Evolutionary conservation across 1,140 invertebrate species (phyloP), one percentile per base, ranked within the genome.

Genomic region (Drosophila cardini): DNA sequence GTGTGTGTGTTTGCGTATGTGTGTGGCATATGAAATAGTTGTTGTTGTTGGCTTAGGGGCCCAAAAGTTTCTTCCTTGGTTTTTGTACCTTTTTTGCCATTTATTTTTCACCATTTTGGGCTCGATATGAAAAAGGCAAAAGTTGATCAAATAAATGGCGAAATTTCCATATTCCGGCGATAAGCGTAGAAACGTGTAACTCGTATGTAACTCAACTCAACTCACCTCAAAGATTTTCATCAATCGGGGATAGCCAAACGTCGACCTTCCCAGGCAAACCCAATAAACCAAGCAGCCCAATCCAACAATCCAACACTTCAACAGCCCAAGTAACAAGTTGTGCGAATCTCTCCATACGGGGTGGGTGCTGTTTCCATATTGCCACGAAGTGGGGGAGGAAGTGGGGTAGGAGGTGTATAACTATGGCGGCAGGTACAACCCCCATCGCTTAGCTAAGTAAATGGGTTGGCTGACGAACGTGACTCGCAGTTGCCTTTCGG

Each of bases 401-500:
- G 30, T 34, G 9, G 1, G 18, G 56, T 0, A 8, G 40, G 9
- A 0, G 72, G 63, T 50, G 43, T 32, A 55, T 60, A 42, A 53
- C 50, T 43, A 71, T 78, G 68, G 73, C 62, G 73, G 84, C 84
- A 89, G 84, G 80, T 87, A 78, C 84, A 78, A 83, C 84, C 84
- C 84, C 62, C 80, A 72, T 89, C 80, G 85, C 80, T 89, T 90
- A 90, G 80, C 85, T 84, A 89, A 89, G 80, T 90, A 89, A 89
- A 89, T 89, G 84, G 84, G 84, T 89, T 89, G 84, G 80, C 71
- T 67, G 60, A 38, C 61, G 84, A 84, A 89, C 84, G 84, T 89
- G 84, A 89, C 84, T 89, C 45, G 30, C 55, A 65, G 61, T 55
- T 18, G 71, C 61, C 74, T 62, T 50, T 45, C 21, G 48, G 42